A percentile compares a stretch with the other conserved stretches of the same genome.
Conservation (phyloP, 2,113 vertebrate species). For the Henicopernis longicauda region DNA sequence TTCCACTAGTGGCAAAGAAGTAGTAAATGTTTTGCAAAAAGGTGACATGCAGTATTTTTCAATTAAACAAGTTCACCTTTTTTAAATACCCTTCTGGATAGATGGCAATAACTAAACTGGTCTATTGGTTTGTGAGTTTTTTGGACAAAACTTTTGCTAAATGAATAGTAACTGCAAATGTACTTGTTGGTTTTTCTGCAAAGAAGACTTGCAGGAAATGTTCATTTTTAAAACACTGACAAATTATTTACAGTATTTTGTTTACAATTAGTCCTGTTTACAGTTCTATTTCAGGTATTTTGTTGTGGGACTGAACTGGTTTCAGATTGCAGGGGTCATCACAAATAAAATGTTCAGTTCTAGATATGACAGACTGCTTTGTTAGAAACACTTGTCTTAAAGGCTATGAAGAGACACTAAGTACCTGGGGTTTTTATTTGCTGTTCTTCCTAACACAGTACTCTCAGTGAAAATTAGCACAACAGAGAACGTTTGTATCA, state of each 20-base stretch:
- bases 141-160: neutral
- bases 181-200: neutral
- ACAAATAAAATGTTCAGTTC: neutral
- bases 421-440: neutral
- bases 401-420: neutral
- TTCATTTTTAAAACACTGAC: neutral
- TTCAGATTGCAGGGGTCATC: neutral
- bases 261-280: neutral
- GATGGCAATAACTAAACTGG: neutral
- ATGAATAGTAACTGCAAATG: neutral
- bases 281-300: neutral
- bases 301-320: neutral
- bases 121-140: neutral
- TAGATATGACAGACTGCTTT: neutral
- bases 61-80: neutral
- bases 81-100: neutral
- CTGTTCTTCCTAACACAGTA: neutral
- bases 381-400: neutral
- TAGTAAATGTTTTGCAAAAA: neutral
- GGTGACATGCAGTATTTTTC: neutral
- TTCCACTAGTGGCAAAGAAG: neutral
- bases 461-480: neutral
- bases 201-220: rapidly evolving
- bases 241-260: neutral
- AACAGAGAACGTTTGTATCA: neutral